Conservation (phyloP, 2,888 invertebrate species). For the Chrysolina haemoptera region DNA sequence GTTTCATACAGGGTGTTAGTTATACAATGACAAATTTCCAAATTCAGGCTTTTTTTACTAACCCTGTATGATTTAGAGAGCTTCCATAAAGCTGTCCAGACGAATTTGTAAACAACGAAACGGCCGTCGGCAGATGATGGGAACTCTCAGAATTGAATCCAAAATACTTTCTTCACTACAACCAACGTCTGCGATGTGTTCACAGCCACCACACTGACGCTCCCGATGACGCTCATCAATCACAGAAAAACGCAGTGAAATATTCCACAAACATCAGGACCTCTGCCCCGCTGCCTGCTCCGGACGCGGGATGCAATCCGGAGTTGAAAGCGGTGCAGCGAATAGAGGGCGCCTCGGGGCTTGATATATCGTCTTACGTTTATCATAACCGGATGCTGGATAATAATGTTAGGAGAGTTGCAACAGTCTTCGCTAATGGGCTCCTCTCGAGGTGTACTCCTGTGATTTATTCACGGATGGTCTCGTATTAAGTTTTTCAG, state of each 20-base stretch:
- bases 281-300: slow-evolving; percentile 28
- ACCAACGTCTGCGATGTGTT: too few species aligned
- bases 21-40: too few species aligned
- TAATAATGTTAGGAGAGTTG: slow-evolving; percentile 46
- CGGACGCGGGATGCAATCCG: slow-evolving; percentile 32
- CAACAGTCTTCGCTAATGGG: slow-evolving; percentile 46
- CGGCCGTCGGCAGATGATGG: too few species aligned
- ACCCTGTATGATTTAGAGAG: too few species aligned
- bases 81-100: too few species aligned
- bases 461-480: slow-evolving; percentile 20
- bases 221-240: background rate
- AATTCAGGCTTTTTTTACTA: too few species aligned
- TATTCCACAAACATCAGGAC: slow-evolving; percentile 1
- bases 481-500: slow-evolving; percentile 4
- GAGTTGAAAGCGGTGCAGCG: slow-evolving; percentile 42
- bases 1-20: too few species aligned
- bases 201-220: too few species aligned
- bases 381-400: slow-evolving; percentile 46
- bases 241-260: background rate
- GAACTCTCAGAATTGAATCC: too few species aligned
- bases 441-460: slow-evolving; percentile 31
- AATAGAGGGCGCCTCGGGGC: slow-evolving; percentile 18
- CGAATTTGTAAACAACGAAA: too few species aligned
- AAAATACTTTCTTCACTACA: too few species aligned
- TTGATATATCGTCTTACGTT: slow-evolving; percentile 46